Evolutionary conservation across 1,140 invertebrate species (phyloP).

Genomic region (fruit fly (Drosophila melanogaster)): DNA sequence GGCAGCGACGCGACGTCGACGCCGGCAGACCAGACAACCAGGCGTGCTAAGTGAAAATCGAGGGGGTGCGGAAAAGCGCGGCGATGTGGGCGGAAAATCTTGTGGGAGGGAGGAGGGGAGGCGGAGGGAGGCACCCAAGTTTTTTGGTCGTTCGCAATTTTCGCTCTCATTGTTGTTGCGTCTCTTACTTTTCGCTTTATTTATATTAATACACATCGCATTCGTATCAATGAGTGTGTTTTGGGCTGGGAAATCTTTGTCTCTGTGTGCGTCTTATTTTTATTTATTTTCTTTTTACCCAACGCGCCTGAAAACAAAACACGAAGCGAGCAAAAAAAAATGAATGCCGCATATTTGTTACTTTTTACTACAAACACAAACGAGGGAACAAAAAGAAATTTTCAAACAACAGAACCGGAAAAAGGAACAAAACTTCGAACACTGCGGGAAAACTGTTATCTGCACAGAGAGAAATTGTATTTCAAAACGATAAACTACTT

Average conservation of each 20-base stretch:
- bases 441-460: conserved; percentile 30
- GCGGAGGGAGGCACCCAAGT: conserved; percentile 32
- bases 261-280: conserved; percentile 37
- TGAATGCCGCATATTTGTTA: conserved; percentile 62
- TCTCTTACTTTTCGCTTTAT: conserved; percentile 67
- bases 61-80: conserved; percentile 16
- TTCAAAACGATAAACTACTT: background rate
- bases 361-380: conserved; percentile 49
- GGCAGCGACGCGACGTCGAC: conserved; percentile 29
- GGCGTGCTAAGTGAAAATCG: conserved; percentile 55
- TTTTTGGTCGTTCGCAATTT: conserved; percentile 56
- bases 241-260: conserved; percentile 19
- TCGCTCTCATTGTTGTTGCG: conserved; percentile 41
- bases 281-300: conserved; percentile 78
- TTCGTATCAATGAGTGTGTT: conserved; percentile 39
- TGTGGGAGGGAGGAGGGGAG: background rate
- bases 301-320: conserved; percentile 51
- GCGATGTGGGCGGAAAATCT: background rate
- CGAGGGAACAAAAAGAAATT: conserved; percentile 32
- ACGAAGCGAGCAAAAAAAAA: conserved; percentile 29
- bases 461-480: conserved; percentile 13
- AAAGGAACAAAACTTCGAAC: conserved; percentile 13
- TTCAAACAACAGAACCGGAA: conserved; percentile 32
- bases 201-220: conserved; percentile 67
- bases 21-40: conserved; percentile 68